phyloP scores from a whole-genome alignment of 2,888 invertebrate genomes.

The Drosophila buzzatii region DNA sequence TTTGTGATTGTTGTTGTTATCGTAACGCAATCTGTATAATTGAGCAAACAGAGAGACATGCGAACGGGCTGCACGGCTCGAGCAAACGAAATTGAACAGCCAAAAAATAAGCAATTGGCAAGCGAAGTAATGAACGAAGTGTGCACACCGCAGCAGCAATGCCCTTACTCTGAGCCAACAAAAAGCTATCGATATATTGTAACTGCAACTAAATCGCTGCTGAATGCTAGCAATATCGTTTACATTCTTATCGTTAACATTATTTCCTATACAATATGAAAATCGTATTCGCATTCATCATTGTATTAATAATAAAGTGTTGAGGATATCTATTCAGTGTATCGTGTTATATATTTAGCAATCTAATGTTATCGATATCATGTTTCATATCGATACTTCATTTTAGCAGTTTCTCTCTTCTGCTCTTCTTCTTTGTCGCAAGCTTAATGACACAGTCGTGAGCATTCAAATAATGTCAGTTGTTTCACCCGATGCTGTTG shows the following conservation, averaged over 20 bases:
- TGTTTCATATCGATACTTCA: no score
- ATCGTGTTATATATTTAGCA: background rate
- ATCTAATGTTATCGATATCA: background rate
- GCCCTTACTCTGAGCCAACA: constrained; percentile 1
- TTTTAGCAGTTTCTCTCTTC: no score
- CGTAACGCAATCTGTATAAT: constrained; percentile 68
- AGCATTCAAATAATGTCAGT: constrained; percentile 13
- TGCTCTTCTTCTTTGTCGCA: constrained; percentile 8
- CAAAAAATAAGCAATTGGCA: constrained; percentile 54
- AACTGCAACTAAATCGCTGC: background rate
- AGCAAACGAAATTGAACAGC: constrained; percentile 46
- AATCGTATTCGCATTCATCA: background rate
- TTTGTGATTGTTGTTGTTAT: constrained; percentile 24
- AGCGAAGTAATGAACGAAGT: background rate
- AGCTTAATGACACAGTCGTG: constrained; percentile 1
- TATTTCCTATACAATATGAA: background rate
- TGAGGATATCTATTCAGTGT: background rate
- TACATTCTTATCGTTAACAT: background rate
- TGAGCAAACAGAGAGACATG: constrained; percentile 59
- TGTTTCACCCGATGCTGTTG: constrained; percentile 11
- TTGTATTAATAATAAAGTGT: background rate
- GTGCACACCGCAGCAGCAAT: background rate
- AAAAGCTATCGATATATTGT: background rate
- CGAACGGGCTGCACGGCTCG: constrained; percentile 32
- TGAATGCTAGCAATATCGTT: background rate